Percentiles rank a stretch among this genome's conserved stretches.
phyloP scores from a whole-genome alignment of 2,113 vertebrate species.

The Bungarus multicinctus region DNA sequence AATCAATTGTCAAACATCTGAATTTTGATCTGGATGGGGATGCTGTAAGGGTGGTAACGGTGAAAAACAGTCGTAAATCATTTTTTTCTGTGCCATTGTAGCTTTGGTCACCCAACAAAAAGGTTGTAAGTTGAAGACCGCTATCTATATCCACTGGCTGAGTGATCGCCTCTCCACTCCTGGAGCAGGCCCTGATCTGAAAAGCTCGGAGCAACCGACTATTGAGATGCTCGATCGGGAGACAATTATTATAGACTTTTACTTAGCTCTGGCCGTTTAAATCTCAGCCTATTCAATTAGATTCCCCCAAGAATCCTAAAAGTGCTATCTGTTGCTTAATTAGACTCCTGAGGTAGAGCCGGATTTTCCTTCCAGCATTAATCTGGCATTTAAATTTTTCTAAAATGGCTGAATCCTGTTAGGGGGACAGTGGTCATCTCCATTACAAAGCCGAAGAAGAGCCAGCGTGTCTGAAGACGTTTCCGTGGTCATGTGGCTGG shows the following conservation, averaged over 20 bases:
- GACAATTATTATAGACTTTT: constrained; percentile 38
- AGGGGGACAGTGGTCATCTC: no score
- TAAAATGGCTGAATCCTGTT: neutral
- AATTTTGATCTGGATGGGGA: no score
- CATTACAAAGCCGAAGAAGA: no score
- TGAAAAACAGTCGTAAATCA: no score
- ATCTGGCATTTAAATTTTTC: constrained; percentile 16
- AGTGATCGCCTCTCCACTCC: neutral
- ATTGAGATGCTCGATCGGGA: constrained; percentile 33
- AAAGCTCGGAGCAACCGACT: constrained; percentile 9
- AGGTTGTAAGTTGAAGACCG: no score
- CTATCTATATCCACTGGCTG: neutral
- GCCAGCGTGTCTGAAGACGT: no score
- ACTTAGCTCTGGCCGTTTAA: constrained; percentile 24
- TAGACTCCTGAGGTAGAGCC: constrained; percentile 48
- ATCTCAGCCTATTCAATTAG: constrained; percentile 45
- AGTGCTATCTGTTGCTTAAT: constrained; percentile 45
- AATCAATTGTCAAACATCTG: no score
- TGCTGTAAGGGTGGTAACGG: no score
- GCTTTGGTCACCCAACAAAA: no score
- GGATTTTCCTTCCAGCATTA: constrained; percentile 28
- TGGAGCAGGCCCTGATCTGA: neutral
- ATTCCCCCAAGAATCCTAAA: constrained; percentile 39
- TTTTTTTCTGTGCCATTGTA: no score
- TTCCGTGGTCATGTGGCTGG: no score